Evolutionary conservation across 2,113 vertebrate species (phyloP), one percentile per base, ranked within the genome.

Genomic region (Cryptotis parvus): DNA sequence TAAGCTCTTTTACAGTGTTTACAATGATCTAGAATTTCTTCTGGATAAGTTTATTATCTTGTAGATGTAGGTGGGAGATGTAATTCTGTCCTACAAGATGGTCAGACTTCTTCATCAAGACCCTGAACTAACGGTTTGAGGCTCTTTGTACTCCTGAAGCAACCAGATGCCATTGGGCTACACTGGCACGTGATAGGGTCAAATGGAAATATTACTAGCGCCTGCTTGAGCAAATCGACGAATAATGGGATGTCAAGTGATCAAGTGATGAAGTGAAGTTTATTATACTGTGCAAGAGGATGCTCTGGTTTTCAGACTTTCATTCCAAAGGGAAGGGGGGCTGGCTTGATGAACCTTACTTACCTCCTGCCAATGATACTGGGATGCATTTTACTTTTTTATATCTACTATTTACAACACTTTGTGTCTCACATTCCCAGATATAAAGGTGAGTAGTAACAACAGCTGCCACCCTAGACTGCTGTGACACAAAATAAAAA

Each of bases 41-140:
- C n/a, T 61, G 31, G 75, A 90, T n/a, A 90, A 85, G 87, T 68
- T 68, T 43, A 84, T 45, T 58, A 52, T 89, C n/a, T n/a, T n/a
- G n/a, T n/a, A n/a, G n/a, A n/a, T n/a, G n/a, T n/a, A n/a, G n/a
- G n/a, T n/a, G n/a, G n/a, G n/a, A n/a, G n/a, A n/a, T n/a, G n/a
- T n/a, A n/a, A n/a, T n/a, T n/a, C n/a, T n/a, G n/a, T n/a, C n/a
- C n/a, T n/a, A n/a, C n/a, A n/a, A n/a, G n/a, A n/a, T n/a, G n/a
- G n/a, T n/a, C n/a, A n/a, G n/a, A n/a, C n/a, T n/a, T n/a, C n/a
- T n/a, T n/a, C n/a, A n/a, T n/a, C n/a, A n/a, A n/a, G n/a, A n/a
- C n/a, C n/a, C n/a, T n/a, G n/a, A n/a, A n/a, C n/a, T n/a, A n/a
- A n/a, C n/a, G n/a, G n/a, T n/a, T n/a, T n/a, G n/a, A n/a, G n/a